Evolutionary conservation across 2,888 invertebrate species (phyloP).

Genomic region (Acleris cristana): DNA sequence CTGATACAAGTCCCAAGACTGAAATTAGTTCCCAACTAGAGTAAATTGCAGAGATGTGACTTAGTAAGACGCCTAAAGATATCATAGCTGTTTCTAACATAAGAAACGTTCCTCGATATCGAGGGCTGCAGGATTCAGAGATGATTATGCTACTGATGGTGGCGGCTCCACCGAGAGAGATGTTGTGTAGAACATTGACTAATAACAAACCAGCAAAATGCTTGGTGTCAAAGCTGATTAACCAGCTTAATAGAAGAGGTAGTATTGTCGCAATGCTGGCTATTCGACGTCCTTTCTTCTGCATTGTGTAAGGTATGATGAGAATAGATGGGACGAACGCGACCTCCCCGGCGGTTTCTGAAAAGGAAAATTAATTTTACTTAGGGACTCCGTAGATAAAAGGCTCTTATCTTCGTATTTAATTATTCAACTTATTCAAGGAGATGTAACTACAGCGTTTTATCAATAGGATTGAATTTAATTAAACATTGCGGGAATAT

Average conservation of each 20-base stretch:
- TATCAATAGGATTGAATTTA: slow-evolving; percentile 23
- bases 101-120: slow-evolving; percentile 42
- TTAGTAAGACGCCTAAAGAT: slow-evolving; percentile 44
- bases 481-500: slow-evolving; percentile 11
- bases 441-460: slow-evolving; percentile 22
- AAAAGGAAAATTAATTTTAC: slow-evolving; percentile 43
- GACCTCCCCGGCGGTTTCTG: slow-evolving; percentile 46
- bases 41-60: slow-evolving; percentile 43
- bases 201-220: slow-evolving; percentile 38
- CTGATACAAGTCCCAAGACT: slow-evolving; percentile 40
- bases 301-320: slow-evolving; percentile 45
- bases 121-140: slow-evolving; percentile 44
- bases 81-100: slow-evolving; percentile 46
- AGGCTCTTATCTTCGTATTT: slow-evolving; percentile 30
- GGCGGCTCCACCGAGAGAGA: slow-evolving; percentile 44
- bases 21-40: slow-evolving; percentile 40
- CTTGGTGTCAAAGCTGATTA: slow-evolving; percentile 39
- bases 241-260: slow-evolving; percentile 45
- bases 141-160: slow-evolving; percentile 45
- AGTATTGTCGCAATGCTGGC: slow-evolving; percentile 42
- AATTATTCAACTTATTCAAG: slow-evolving; percentile 35
- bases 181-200: slow-evolving; percentile 42
- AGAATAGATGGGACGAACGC: slow-evolving; percentile 46
- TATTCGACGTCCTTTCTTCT: slow-evolving; percentile 44
- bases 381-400: slow-evolving; percentile 30